Conservation (phyloP, 2,888 invertebrate genomes). For the Dysmachus trigonus region DNA sequence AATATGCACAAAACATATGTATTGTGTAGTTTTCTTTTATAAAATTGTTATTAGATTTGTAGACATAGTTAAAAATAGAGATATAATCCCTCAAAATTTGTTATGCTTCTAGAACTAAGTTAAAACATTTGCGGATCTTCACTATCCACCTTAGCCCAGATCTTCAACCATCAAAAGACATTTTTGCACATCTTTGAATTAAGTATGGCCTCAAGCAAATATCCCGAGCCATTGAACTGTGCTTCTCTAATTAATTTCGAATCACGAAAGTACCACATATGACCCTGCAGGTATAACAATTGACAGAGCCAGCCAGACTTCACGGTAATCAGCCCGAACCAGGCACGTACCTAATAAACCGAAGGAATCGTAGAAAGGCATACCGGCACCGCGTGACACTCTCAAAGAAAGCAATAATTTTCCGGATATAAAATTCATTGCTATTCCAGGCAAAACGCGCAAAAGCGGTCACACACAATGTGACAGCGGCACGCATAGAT, state of each 20-base stretch:
- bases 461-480: not conserved
- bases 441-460: conserved; percentile 2
- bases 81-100: too few species aligned
- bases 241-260: conserved; percentile 29
- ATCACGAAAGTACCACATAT: conserved; percentile 29
- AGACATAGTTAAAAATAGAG: too few species aligned
- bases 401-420: conserved; percentile 26
- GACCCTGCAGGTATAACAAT: conserved; percentile 23
- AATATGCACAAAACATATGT: too few species aligned
- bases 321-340: not conserved
- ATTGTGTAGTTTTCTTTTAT: too few species aligned
- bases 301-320: not conserved
- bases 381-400: not conserved
- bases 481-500: conserved; percentile 20
- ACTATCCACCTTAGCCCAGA: not conserved
- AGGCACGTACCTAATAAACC: conserved; percentile 21
- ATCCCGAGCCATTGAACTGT: conserved; percentile 10
- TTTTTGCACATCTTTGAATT: not conserved
- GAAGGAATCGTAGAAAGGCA: not conserved
- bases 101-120: not conserved
- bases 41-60: too few species aligned
- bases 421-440: conserved; percentile 31
- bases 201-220: not conserved
- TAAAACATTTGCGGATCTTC: not conserved
- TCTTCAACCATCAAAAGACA: not conserved